phyloP scores from a whole-genome alignment of 1,140 invertebrate genomes.

The Pachyrhynchus sulphureomaculatus region DNA sequence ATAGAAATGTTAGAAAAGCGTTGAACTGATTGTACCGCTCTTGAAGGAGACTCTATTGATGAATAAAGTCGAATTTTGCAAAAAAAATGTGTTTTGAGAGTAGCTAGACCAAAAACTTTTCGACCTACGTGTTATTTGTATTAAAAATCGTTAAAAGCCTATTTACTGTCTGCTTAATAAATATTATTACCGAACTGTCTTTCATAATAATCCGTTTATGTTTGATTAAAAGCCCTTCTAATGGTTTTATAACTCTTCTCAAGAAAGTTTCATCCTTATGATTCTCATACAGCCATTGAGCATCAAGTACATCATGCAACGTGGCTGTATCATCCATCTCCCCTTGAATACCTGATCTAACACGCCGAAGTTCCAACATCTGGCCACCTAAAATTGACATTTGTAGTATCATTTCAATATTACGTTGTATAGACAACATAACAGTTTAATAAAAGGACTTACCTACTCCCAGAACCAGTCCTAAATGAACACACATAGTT shows the following conservation, averaged over 20 bases:
- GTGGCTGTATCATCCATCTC: constrained; percentile 86
- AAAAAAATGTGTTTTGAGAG: too few species aligned
- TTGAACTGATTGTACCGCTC: too few species aligned
- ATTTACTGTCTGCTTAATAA: too few species aligned
- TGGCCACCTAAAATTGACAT: constrained; percentile 85
- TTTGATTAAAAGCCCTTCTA: constrained; percentile 82
- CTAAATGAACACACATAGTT: constrained; percentile 98
- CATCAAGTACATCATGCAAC: constrained; percentile 98
- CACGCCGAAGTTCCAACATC: constrained; percentile 95
- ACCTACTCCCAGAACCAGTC: constrained; percentile 84
- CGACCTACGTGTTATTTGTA: too few species aligned
- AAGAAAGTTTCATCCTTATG: constrained; percentile 96
- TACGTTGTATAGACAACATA: too few species aligned
- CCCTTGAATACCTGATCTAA: constrained; percentile 83
- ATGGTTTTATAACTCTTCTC: constrained; percentile 86
- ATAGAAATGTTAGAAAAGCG: too few species aligned
- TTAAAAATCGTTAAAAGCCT: too few species aligned
- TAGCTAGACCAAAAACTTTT: too few species aligned
- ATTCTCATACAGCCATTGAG: constrained; percentile 96
- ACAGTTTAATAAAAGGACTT: neutral
- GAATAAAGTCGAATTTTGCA: too few species aligned
- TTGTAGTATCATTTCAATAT: too few species aligned
- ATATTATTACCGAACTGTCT: constrained; percentile 81
- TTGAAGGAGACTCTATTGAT: too few species aligned
- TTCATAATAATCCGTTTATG: constrained; percentile 99